phyloP scores from a whole-genome alignment of 2,888 invertebrate genomes.

The Yponomeuta cagnagella region DNA sequence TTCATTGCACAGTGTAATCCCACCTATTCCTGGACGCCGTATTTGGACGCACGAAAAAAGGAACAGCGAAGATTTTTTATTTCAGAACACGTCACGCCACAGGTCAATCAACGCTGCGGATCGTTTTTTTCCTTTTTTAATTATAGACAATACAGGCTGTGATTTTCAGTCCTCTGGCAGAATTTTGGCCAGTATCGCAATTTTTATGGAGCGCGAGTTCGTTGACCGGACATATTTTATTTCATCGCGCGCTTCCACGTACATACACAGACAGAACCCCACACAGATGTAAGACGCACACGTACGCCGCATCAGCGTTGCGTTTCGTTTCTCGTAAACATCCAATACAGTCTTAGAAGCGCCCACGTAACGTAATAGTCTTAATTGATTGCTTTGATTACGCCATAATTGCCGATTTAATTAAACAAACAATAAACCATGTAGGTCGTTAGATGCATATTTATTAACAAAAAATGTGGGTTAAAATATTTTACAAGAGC shows the following conservation, averaged over 20 bases:
- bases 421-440: slow-evolving; percentile 12
- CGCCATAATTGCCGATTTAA: slow-evolving; percentile 19
- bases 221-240: slow-evolving; percentile 76
- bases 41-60: slow-evolving; percentile 20
- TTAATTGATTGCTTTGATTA: slow-evolving; percentile 17
- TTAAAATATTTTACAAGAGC: background rate
- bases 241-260: slow-evolving; percentile 75
- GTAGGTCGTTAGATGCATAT: background rate
- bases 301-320: slow-evolving; percentile 61
- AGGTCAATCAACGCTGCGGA: slow-evolving; percentile 13
- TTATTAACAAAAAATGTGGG: background rate
- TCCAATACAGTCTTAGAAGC: slow-evolving; percentile 16
- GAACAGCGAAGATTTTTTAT: slow-evolving; percentile 18
- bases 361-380: slow-evolving; percentile 11
- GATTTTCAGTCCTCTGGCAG: slow-evolving; percentile 49
- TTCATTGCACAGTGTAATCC: slow-evolving; percentile 49
- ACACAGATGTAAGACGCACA: slow-evolving; percentile 50
- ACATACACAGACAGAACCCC: slow-evolving; percentile 61
- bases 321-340: slow-evolving; percentile 65
- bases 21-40: slow-evolving; percentile 36
- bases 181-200: slow-evolving; percentile 73
- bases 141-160: slow-evolving; percentile 11
- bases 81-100: slow-evolving; percentile 16
- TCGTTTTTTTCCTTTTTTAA: slow-evolving; percentile 8
- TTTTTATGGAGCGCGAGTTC: slow-evolving; percentile 73